phyloP scores from a whole-genome alignment of 1,140 invertebrate species.

The Lasioglossum baleicum region DNA sequence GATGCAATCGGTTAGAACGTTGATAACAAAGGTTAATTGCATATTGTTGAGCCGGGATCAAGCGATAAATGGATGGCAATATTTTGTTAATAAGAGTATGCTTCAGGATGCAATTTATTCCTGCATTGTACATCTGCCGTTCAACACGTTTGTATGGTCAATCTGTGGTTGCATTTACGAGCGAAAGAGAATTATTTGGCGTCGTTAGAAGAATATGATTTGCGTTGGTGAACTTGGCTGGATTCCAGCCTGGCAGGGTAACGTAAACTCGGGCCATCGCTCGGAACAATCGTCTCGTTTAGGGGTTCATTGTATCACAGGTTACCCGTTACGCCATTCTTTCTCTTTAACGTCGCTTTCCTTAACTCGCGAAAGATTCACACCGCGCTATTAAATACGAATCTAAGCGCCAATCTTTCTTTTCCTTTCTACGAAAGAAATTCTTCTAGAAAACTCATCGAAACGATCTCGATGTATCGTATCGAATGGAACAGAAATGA shows the following conservation, averaged over 20 bases:
- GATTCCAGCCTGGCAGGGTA: slow-evolving; percentile 34
- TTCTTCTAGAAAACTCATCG: too few relatives aligned
- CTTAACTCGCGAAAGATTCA: background rate
- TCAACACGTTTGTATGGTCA: background rate
- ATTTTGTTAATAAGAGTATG: background rate
- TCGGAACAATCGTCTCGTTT: background rate
- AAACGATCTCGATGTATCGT: background rate
- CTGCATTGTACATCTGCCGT: background rate
- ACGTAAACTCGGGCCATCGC: slow-evolving; percentile 15
- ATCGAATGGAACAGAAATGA: too few relatives aligned
- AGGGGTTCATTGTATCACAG: background rate
- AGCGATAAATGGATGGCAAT: background rate
- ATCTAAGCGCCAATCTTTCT: too few relatives aligned
- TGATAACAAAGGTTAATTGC: background rate
- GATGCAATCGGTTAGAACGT: background rate
- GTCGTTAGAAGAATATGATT: slow-evolving; percentile 52
- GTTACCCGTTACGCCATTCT: background rate
- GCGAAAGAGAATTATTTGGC: slow-evolving; percentile 39
- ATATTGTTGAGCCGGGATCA: background rate
- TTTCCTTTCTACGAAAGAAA: background rate
- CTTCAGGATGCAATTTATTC: background rate
- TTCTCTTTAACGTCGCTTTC: background rate
- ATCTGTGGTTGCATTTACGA: slow-evolving; percentile 13
- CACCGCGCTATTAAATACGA: too few relatives aligned
- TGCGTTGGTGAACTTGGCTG: slow-evolving; percentile 17